phyloP scores from a whole-genome alignment of 1,140 invertebrate genomes.

The Phocides pigmalion region DNA sequence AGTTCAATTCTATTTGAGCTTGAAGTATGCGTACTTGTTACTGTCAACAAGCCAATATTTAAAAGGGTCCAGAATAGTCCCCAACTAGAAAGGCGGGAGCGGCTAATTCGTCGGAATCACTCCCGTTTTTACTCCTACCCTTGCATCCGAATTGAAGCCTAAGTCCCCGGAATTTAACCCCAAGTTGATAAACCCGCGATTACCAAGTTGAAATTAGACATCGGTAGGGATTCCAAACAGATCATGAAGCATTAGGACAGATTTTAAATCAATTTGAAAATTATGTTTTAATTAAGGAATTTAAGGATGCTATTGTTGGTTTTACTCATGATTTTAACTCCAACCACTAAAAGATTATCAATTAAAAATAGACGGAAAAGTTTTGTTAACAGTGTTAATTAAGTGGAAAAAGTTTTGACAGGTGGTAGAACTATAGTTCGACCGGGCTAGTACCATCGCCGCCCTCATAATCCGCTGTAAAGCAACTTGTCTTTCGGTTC shows the following conservation, averaged over 20 bases:
- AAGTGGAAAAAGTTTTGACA: too few species aligned
- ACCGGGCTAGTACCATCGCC: too few species aligned
- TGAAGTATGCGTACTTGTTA: not conserved
- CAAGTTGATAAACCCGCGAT: conserved; percentile 19
- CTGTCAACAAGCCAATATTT: not conserved
- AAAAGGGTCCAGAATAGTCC: conserved; percentile 8
- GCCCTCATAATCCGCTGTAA: too few species aligned
- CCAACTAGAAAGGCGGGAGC: not conserved
- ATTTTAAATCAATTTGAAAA: conserved; percentile 1
- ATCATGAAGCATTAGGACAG: conserved; percentile 1
- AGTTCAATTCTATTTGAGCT: too few species aligned
- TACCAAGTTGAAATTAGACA: conserved; percentile 29
- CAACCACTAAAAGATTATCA: too few species aligned
- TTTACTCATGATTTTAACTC: not conserved
- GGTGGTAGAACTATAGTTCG: too few species aligned
- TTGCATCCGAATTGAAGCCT: conserved; percentile 21
- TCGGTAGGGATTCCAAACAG: conserved; percentile 4
- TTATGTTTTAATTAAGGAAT: not conserved
- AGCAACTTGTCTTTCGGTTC: too few species aligned
- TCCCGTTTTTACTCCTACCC: conserved; percentile 23
- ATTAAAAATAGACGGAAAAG: too few species aligned
- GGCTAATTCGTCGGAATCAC: conserved; percentile 21
- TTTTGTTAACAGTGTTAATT: too few species aligned
- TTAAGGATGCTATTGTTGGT: not conserved
- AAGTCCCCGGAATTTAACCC: conserved; percentile 20